Base-by-base conservation (phyloP, 2,797 vertebrate genomes). In the Protonibea diacanthus region DNA sequence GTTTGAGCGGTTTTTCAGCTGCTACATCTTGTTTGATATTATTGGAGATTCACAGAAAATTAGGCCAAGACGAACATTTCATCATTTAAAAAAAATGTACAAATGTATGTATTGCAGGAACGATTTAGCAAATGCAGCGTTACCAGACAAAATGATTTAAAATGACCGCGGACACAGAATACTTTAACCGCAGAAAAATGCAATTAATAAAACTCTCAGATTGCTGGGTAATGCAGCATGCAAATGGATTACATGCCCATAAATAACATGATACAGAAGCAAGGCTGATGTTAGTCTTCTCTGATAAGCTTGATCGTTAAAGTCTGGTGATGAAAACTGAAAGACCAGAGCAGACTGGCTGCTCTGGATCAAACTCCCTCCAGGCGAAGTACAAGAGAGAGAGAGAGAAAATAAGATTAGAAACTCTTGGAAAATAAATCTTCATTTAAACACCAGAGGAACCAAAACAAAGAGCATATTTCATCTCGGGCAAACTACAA, bases 391-490 rank as follows among this genome's bases (percentile, higher is more conserved):
- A 64, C 23, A 33, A 33, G 25, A 72, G 29, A 33, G 33, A 38
- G 33, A 17, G 29, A 61, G 33, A 53, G 45, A 69, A 55, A 76
- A 81, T 57, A 48, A 68, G 73, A 85, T 81, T 65, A 75, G 20
- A 76, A 77, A 68, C 52, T 81, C 74, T 69, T 57, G n/a, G 53
- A 56, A 64, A 70, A 85, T 79, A 61, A 63, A 80, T 63, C 60
- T 66, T 74, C 23, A 76, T 76, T 74, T 49, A 71, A 85, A 78
- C 64, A 83, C 65, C 60, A 78, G 63, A 77, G 45, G 67, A 86
- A 73, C 29, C 62, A 63, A 86, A 83, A 71, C 58, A 73, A 68
- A 59, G 55, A 57, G n/a, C 29, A 58, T 76, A 68, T 79, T 77
- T 86, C 68, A 84, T 75, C 58, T 59, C 44, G 20, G 33, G 60